A percentile compares a stretch with the other conserved stretches of the same genome.
These are phyloP conservation scores for Tenodera sinensis DNA, from an alignment of 2,888 invertebrate species.

Conservation along the genomic window DNA sequence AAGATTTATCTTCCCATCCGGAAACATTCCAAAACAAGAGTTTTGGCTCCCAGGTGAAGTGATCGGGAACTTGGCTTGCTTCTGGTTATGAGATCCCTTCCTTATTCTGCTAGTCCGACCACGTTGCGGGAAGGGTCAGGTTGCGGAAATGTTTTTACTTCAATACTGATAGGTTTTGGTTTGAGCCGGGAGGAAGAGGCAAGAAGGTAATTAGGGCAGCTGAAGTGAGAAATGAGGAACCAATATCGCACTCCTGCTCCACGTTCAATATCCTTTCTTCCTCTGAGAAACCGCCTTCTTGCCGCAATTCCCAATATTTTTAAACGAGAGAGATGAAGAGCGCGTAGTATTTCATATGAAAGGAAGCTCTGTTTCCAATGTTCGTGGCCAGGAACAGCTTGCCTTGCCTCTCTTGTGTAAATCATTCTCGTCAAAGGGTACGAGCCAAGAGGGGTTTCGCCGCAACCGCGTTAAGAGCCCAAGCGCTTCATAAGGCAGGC, in stretches of 20 bases:
- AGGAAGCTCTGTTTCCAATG: background rate
- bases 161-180: background rate
- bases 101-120: background rate
- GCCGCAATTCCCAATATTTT: background rate
- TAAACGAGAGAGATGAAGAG: background rate
- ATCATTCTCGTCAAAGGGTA: background rate
- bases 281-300: background rate
- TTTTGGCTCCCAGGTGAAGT: conserved; percentile 25
- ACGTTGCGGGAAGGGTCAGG: background rate
- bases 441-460: background rate
- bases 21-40: conserved; percentile 3
- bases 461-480: background rate
- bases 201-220: conserved; percentile 21
- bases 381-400: background rate
- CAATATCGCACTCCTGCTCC: background rate
- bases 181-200: conserved; percentile 1
- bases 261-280: conserved; percentile 1
- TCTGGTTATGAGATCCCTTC: background rate
- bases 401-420: background rate
- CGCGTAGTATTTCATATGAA: background rate
- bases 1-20: conserved; percentile 24
- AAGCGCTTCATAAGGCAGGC: background rate
- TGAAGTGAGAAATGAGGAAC: conserved; percentile 16
- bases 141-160: background rate
- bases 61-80: conserved; percentile 6